These are phyloP conservation scores for Lasius platythorax DNA, from an alignment of 2,888 invertebrate genomes.

Conservation along the genomic window DNA sequence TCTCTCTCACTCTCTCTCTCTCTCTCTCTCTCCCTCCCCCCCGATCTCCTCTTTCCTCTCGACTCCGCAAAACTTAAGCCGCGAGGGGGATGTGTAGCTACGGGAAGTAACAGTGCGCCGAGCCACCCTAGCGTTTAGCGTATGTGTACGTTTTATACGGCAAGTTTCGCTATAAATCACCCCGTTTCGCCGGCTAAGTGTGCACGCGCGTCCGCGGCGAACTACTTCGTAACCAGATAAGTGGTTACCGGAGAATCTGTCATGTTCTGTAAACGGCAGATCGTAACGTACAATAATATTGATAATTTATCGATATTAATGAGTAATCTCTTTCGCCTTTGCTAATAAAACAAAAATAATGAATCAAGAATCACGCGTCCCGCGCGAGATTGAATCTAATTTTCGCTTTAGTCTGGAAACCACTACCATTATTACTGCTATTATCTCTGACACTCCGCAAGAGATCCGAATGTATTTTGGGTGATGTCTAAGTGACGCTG, in stretches of 20 bases:
- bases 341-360: background rate
- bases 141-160: conserved; percentile 67
- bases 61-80: conserved; percentile 57
- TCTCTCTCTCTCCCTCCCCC: background rate
- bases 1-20: background rate
- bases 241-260: conserved; percentile 41
- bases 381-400: conserved; percentile 1
- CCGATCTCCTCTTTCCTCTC: background rate
- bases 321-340: background rate
- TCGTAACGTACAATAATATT: conserved; percentile 9
- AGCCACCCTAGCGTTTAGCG: conserved; percentile 64
- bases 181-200: conserved; percentile 61
- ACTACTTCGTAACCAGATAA: conserved; percentile 55
- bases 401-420: background rate
- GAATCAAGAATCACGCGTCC: background rate
- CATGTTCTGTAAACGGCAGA: conserved; percentile 19
- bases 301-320: conserved; percentile 2
- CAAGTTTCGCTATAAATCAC: conserved; percentile 74
- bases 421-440: conserved; percentile 19
- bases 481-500: conserved; percentile 43
- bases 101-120: conserved; percentile 59
- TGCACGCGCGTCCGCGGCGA: conserved; percentile 52
- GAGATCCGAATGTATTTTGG: conserved; percentile 30
- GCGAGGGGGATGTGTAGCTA: conserved; percentile 38
- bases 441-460: conserved; percentile 29